phyloP scores from a whole-genome alignment of 2,797 vertebrate genomes.

The Iguana delicatissima region DNA sequence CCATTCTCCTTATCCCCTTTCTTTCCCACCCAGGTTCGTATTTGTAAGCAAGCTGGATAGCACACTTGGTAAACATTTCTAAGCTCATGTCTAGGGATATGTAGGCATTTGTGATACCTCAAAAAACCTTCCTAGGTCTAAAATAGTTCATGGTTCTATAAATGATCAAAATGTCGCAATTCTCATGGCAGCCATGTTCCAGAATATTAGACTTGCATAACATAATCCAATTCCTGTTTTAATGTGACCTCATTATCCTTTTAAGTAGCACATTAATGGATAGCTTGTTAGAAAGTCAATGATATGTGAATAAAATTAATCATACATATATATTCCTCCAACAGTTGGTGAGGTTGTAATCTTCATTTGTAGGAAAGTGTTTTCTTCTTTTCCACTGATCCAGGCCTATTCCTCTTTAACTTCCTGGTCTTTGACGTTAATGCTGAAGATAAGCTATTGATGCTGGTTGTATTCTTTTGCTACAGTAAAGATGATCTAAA shows the following conservation, averaged over 20 bases:
- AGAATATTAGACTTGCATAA: constrained; percentile 2
- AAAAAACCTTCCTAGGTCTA: background rate
- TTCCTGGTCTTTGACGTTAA: background rate
- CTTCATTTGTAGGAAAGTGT: background rate
- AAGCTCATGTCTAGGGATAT: background rate
- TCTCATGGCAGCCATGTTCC: background rate
- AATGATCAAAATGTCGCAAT: constrained; percentile 28
- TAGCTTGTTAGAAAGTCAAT: background rate
- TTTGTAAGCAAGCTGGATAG: constrained; percentile 12
- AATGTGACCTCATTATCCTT: background rate
- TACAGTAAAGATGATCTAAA: background rate
- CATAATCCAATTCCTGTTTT: constrained; percentile 10
- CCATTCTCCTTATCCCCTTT: background rate
- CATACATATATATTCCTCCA: background rate
- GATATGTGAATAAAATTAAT: background rate
- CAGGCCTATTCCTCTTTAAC: background rate
- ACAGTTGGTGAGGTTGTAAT: background rate
- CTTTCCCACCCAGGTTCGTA: background rate
- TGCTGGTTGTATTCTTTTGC: background rate
- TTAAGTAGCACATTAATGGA: background rate
- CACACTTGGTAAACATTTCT: background rate
- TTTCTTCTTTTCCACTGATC: background rate
- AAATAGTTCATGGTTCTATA: background rate
- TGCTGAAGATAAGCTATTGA: background rate
- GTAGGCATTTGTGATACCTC: background rate